Conservation (phyloP, 2,888 invertebrate species). For the Athalia rosae region DNA sequence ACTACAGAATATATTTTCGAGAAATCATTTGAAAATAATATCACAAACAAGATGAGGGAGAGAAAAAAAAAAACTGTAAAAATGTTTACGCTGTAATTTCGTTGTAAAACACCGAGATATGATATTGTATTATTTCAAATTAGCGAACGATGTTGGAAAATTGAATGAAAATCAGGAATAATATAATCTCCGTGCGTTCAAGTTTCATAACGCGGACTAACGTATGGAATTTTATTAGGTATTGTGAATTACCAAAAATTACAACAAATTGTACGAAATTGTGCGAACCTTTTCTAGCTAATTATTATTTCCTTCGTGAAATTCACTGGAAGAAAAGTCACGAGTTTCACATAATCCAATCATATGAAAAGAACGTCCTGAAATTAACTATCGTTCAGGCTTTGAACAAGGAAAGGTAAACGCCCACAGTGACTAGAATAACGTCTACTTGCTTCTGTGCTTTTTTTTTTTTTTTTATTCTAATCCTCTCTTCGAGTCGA, state of each 20-base stretch:
- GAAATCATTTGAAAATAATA: background rate
- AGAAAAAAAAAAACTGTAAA: background rate
- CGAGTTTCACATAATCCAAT: no score
- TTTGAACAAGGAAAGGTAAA: no score
- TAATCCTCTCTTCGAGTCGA: no score
- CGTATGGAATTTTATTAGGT: slow-evolving; percentile 17
- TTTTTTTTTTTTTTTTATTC: no score
- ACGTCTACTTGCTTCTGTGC: no score
- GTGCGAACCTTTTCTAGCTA: background rate
- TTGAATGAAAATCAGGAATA: background rate
- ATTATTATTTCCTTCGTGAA: no score
- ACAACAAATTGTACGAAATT: slow-evolving; percentile 1
- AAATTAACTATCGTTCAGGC: no score
- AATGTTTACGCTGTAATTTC: background rate
- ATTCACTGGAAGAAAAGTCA: no score
- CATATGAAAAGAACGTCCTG: no score
- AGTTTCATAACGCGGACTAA: background rate
- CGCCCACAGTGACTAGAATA: no score
- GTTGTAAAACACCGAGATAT: background rate
- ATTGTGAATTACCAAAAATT: slow-evolving; percentile 24
- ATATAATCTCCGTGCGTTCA: slow-evolving; percentile 25
- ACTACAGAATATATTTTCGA: no score
- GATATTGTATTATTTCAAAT: background rate
- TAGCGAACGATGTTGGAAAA: background rate
- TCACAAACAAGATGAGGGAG: background rate